These are phyloP conservation scores for Ceyx erithaca DNA, from an alignment of 2,797 vertebrate genomes.

Conservation along the genomic window DNA sequence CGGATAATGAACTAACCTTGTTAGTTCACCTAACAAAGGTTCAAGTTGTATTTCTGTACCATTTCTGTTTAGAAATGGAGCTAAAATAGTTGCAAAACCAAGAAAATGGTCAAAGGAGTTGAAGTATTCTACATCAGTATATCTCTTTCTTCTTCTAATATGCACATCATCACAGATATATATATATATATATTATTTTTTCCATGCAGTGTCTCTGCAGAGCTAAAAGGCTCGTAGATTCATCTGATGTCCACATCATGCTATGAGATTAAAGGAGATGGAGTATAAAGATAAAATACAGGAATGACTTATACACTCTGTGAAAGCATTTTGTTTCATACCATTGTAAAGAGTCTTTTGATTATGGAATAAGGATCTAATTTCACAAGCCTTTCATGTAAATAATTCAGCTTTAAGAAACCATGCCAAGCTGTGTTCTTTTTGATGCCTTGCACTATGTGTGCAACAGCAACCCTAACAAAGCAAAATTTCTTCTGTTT, in stretches of 20 bases:
- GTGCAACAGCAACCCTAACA: neutral
- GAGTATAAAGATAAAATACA: conserved; percentile 21
- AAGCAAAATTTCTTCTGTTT: conserved; percentile 18
- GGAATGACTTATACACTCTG: neutral
- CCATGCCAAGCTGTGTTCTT: conserved; percentile 20
- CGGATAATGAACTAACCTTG: neutral
- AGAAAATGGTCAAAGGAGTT: neutral
- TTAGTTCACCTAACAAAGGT: neutral
- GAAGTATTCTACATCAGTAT: neutral
- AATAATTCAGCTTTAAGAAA: conserved; percentile 44
- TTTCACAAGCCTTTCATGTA: conserved; percentile 64
- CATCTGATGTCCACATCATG: neutral
- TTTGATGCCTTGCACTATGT: conserved; percentile 31
- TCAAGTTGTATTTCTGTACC: neutral
- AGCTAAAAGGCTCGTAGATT: conserved; percentile 29
- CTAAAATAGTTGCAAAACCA: neutral
- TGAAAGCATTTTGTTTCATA: conserved; percentile 40
- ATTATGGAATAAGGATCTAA: conserved; percentile 46
- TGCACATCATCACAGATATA: neutral
- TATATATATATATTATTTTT: neutral
- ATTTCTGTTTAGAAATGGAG: neutral
- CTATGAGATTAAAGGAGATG: conserved; percentile 51
- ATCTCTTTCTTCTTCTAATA: neutral
- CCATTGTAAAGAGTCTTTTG: conserved; percentile 42
- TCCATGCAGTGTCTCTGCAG: neutral